Conservation (phyloP, 2,888 invertebrate genomes). For the Tyria jacobaeae region DNA sequence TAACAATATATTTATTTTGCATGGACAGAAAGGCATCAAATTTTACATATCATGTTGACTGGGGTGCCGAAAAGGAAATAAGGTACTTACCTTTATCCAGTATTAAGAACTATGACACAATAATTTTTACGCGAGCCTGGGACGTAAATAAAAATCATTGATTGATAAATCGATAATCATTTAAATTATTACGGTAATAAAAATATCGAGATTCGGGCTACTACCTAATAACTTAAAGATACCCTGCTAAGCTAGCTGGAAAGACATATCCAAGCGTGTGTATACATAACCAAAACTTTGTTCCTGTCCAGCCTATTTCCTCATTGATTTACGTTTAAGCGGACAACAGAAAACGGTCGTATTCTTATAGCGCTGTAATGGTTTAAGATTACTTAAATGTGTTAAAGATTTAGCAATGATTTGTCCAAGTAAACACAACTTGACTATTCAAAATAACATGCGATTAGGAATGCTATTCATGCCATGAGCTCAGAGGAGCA, state of each 20-base stretch:
- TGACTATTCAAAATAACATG: constrained; percentile 3
- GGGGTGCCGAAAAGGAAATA: too few species aligned
- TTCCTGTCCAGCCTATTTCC: constrained; percentile 18
- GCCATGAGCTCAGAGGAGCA: constrained; percentile 17
- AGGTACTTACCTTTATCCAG: too few species aligned
- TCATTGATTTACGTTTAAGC: constrained; percentile 11
- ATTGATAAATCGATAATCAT: neutral
- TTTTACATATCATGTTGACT: too few species aligned
- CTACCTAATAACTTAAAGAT: constrained; percentile 8
- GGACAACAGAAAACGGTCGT: constrained; percentile 6
- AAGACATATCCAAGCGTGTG: constrained; percentile 9
- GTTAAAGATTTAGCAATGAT: neutral
- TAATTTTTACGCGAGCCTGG: too few species aligned
- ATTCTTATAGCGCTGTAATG: neutral
- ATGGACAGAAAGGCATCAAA: too few species aligned
- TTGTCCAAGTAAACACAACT: constrained; percentile 1
- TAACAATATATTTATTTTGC: too few species aligned
- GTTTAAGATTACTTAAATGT: neutral
- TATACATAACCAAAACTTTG: neutral
- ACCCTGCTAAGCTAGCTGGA: constrained; percentile 10
- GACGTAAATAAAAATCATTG: too few species aligned
- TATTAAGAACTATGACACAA: too few species aligned
- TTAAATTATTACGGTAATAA: constrained; percentile 1
- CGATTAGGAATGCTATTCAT: constrained; percentile 19
- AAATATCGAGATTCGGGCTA: neutral